Evolutionary conservation across 2,888 invertebrate genomes (phyloP), one percentile per base, ranked within the genome.

Genomic region (Drosophila mulleri): DNA sequence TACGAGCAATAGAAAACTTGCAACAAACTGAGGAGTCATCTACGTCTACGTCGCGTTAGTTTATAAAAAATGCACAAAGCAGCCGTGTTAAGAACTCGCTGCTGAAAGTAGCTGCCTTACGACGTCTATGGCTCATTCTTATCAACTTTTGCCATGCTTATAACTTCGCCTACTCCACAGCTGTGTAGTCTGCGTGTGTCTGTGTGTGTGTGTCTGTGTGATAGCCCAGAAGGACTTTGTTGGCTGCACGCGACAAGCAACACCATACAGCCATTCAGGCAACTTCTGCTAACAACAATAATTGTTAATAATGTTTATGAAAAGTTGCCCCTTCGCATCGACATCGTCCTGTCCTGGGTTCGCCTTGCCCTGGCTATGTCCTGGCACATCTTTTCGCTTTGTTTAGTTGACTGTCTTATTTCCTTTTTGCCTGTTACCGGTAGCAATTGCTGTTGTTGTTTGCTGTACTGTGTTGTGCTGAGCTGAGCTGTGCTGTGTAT

Each of bases 281-380:
- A 84, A 84, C 88, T 84, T 84, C 74, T 74, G 83, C 83, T 88
- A 81, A 89, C 88, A 83, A 83, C 83, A 90, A 89, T 90, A 88
- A 88, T 84, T 85, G 89, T 85, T 89, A 89, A 89, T 89, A 89
- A 90, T 89, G 88, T 89, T 89, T 89, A 89, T 90, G 90, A 90
- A 90, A 90, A 89, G 90, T 89, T 90, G 73, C 78, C 67, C 78
- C 76, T 56, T 67, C 67, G 58, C 72, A 65, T 61, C 68, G 64
- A 52, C 76, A 37, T 52, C 59, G 53, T 62, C 60, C 69, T 66
- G 52, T 16, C 32, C 58, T 62, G 67, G 80, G 67, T 39, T 59
- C 54, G 50, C 80, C 67, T 48, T 48, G 53, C 50, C 73, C 71
- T 67, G 66, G 67, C 73, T 59, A 60, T 68, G 80, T 73, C 80